phyloP scores from a whole-genome alignment of 2,797 vertebrate species.

The Ctenochaetus hawaiiensis region DNA sequence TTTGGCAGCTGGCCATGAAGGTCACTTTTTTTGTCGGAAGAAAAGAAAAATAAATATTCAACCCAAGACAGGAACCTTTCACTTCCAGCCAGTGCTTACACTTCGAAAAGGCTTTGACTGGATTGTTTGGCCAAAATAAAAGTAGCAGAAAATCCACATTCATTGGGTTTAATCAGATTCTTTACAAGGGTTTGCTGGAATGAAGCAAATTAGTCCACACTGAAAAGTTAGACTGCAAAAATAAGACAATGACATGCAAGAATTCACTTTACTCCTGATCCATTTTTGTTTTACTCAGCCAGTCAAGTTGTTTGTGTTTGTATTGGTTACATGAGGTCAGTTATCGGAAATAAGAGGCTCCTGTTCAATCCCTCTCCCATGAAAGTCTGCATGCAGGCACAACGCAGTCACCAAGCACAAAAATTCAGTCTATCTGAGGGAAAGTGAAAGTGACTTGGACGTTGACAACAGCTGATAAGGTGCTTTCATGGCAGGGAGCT shows the following conservation, averaged over 20 bases:
- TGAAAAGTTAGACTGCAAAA: slow-evolving; percentile 15
- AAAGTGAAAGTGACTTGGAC: slow-evolving; percentile 43
- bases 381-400: slow-evolving; percentile 40
- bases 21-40: slow-evolving; percentile 62
- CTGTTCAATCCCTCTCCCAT: slow-evolving; percentile 5
- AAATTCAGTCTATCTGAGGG: slow-evolving; percentile 6
- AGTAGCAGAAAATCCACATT: slow-evolving; percentile 15
- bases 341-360: slow-evolving; percentile 29
- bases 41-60: slow-evolving; percentile 39
- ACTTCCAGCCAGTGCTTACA: slow-evolving; percentile 25
- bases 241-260: slow-evolving; percentile 36
- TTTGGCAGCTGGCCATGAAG: slow-evolving; percentile 68
- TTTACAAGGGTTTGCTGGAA: neutral
- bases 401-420: slow-evolving; percentile 33
- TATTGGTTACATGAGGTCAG: slow-evolving; percentile 16
- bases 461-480: slow-evolving; percentile 55
- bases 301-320: slow-evolving; percentile 1
- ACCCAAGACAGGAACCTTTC: slow-evolving; percentile 34
- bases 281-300: slow-evolving; percentile 2
- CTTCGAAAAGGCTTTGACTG: slow-evolving; percentile 27
- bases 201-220: neutral
- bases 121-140: slow-evolving; percentile 17
- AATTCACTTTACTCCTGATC: slow-evolving; percentile 15
- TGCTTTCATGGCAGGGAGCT: slow-evolving; percentile 47
- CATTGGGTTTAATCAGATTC: slow-evolving; percentile 6